Percentiles rank a stretch among this genome's conserved stretches.
phyloP scores from a whole-genome alignment of 2,888 invertebrate genomes.

The Cylloceria caligata region DNA sequence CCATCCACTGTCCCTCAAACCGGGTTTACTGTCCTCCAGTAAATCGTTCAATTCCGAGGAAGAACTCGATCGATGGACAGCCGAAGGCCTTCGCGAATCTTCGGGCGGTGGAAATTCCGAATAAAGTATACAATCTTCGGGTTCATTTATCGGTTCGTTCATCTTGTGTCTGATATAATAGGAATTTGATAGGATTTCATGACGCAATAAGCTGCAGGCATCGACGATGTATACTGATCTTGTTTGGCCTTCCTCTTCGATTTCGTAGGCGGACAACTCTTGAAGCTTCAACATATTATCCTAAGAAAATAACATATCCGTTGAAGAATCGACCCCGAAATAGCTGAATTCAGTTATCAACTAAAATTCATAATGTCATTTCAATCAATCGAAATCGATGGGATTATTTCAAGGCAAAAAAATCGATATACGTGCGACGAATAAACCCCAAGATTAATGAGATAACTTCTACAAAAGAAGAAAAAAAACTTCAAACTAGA shows the following conservation, averaged over 20 bases:
- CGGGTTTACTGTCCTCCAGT: conserved; percentile 76
- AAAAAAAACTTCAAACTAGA: no score
- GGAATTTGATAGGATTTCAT: conserved; percentile 77
- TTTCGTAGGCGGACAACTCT: conserved; percentile 70
- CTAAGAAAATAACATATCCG: conserved; percentile 68
- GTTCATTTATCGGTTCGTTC: conserved; percentile 59
- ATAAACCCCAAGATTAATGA: no score
- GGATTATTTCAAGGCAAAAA: no score
- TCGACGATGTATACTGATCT: conserved; percentile 75
- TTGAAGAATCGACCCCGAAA: not conserved
- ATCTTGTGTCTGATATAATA: conserved; percentile 75
- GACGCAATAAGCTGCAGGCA: conserved; percentile 77
- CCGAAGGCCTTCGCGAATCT: conserved; percentile 37
- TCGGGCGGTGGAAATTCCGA: conserved; percentile 76
- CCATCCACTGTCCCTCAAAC: conserved; percentile 80
- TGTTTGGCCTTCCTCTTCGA: conserved; percentile 70
- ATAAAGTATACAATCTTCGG: conserved; percentile 77
- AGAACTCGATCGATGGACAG: conserved; percentile 41
- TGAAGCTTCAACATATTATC: conserved; percentile 77
- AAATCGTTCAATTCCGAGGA: conserved; percentile 76
- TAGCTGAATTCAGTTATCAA: no score
- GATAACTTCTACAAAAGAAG: no score
- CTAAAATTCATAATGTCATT: no score
- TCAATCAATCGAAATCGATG: no score
- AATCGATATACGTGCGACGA: no score